Evolutionary conservation across 2,113 vertebrate species (phyloP).

Genomic region (Actenoides lindsayi): DNA sequence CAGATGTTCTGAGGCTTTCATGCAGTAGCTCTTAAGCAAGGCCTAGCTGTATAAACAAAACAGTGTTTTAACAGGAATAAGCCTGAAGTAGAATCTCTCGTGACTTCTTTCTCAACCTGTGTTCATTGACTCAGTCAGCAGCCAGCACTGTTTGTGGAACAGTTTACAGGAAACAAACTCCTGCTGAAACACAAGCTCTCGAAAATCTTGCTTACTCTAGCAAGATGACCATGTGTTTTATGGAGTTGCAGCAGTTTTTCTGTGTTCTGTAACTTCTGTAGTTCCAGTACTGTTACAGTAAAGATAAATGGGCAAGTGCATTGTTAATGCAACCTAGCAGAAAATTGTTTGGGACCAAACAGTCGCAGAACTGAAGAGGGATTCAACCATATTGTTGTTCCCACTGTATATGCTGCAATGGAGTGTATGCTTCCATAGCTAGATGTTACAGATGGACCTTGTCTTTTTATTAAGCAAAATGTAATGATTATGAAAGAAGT

Average conservation of each 20-base stretch:
- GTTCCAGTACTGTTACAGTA: accelerated
- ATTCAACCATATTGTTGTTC: neutral
- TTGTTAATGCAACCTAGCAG: neutral
- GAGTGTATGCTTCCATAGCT: neutral
- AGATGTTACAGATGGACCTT: accelerated
- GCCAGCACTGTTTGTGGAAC: neutral
- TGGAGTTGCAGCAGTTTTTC: neutral
- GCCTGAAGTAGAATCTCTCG: neutral
- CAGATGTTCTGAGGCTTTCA: neutral
- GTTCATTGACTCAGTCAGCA: neutral
- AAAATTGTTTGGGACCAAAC: neutral
- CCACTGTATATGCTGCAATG: neutral
- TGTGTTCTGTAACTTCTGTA: neutral
- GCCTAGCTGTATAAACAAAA: neutral
- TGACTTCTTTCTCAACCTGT: neutral
- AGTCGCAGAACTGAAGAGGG: neutral
- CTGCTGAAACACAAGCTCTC: neutral
- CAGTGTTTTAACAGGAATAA: neutral
- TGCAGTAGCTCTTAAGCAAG: neutral
- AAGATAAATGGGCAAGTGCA: neutral
- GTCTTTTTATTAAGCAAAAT: neutral
- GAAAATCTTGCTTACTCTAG: neutral
- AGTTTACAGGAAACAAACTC: neutral
- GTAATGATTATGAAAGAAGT: neutral
- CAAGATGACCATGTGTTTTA: neutral